phyloP scores from a whole-genome alignment of 2,113 vertebrate species.

The Pomatorhinus ruficollis region DNA sequence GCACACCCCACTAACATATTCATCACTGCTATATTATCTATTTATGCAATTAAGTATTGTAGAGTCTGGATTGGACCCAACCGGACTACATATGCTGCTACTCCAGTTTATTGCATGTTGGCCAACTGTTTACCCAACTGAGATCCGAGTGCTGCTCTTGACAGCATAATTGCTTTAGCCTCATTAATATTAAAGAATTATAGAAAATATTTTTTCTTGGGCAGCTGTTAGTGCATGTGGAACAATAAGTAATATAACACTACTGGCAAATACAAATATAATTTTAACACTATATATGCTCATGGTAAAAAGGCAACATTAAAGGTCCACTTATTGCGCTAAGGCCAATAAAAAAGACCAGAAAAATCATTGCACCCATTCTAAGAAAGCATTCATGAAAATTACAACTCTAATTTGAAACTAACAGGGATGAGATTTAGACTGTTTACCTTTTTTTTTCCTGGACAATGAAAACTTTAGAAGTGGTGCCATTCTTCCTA shows the following conservation, averaged over 20 bases:
- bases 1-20: slow-evolving; percentile 41
- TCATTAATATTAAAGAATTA: slow-evolving; percentile 63
- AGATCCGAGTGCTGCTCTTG: slow-evolving; percentile 24
- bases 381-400: not conserved
- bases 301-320: not conserved
- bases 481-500: not conserved
- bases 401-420: not conserved
- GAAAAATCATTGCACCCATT: not conserved
- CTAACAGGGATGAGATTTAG: not conserved
- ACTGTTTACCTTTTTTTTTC: not conserved
- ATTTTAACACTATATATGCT: not conserved
- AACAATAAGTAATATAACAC: slow-evolving; percentile 32
- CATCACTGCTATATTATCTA: slow-evolving; percentile 42
- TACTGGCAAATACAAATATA: not conserved
- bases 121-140: slow-evolving; percentile 69
- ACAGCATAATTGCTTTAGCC: slow-evolving; percentile 50
- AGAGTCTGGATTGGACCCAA: slow-evolving; percentile 58
- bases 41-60: slow-evolving; percentile 60
- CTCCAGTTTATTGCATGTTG: slow-evolving; percentile 48
- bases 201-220: slow-evolving; percentile 44
- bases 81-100: slow-evolving; percentile 59
- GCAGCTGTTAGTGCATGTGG: slow-evolving; percentile 36
- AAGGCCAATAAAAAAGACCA: not conserved
- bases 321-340: not conserved
- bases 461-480: not conserved